A percentile compares a stretch with the other conserved stretches of the same genome.
Conservation (phyloP, 2,888 invertebrate genomes). For the Dryococelus australis region DNA sequence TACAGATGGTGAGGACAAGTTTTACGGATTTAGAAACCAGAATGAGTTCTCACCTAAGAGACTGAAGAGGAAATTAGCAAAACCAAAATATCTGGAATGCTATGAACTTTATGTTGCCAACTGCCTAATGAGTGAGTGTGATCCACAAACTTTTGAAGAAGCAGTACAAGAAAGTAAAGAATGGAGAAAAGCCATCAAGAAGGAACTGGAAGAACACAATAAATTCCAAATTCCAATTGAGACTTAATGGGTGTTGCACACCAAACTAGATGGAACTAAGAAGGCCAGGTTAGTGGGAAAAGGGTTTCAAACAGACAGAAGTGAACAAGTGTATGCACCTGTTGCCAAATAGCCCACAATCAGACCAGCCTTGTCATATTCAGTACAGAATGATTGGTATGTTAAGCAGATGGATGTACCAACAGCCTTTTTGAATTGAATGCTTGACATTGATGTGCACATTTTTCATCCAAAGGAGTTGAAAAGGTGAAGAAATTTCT, state of each 20-base stretch:
- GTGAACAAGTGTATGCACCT: slow-evolving; percentile 3
- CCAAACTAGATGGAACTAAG: neutral
- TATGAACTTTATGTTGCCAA: neutral
- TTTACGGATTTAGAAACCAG: neutral
- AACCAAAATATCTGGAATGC: neutral
- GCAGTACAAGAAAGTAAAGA: neutral
- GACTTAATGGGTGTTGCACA: neutral
- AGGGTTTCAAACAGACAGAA: neutral
- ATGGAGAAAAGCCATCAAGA: neutral
- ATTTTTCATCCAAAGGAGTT: neutral
- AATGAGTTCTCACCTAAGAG: neutral
- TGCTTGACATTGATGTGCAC: neutral
- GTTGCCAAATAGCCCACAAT: neutral
- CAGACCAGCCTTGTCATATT: neutral
- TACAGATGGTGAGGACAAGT: neutral
- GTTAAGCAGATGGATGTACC: neutral
- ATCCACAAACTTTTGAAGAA: neutral
- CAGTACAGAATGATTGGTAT: neutral
- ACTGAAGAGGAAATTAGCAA: neutral
- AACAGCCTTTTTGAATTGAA: neutral
- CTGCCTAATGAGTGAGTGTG: neutral
- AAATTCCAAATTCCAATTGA: neutral
- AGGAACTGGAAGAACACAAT: neutral
- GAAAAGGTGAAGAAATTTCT: neutral
- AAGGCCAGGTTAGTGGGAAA: neutral